Evolutionary conservation across 2,113 vertebrate genomes (phyloP).

Genomic region (Muntiacus muntjak): DNA sequence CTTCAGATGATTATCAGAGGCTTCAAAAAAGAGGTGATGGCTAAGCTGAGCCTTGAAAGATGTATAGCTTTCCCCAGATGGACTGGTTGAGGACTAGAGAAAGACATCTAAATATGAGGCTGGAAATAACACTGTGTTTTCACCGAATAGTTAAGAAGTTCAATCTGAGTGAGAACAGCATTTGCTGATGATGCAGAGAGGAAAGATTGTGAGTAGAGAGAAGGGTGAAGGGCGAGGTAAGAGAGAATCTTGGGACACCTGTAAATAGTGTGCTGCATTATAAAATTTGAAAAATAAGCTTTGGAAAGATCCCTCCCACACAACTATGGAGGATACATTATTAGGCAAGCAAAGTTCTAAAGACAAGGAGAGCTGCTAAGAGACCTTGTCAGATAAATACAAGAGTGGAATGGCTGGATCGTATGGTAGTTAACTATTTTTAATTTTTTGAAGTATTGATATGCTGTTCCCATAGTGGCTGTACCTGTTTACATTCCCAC

Average conservation of each 20-base stretch:
- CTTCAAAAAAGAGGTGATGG: not conserved
- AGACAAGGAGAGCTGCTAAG: not conserved
- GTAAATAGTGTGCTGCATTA: not conserved
- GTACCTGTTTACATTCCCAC: not conserved
- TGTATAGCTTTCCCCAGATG: not conserved
- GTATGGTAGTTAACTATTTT: not conserved
- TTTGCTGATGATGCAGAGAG: not conserved
- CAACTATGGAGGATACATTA: not conserved
- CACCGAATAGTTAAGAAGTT: not conserved
- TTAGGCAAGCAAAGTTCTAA: not conserved
- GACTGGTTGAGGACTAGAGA: not conserved
- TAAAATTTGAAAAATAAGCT: not conserved
- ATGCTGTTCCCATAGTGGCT: not conserved
- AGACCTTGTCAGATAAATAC: not conserved
- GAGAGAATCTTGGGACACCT: not conserved
- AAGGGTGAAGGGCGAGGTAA: not conserved
- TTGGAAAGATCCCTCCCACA: not conserved
- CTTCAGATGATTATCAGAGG: not conserved
- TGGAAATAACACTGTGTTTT: not conserved
- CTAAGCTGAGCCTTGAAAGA: not conserved
- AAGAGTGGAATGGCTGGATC: not conserved
- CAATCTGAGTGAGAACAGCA: not conserved
- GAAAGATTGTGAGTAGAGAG: not conserved
- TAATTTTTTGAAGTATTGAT: not conserved
- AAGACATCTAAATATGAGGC: not conserved